Evolutionary conservation across 1,140 invertebrate genomes (phyloP), one percentile per base, ranked within the genome.

Genomic region (Melanaphis sacchari): DNA sequence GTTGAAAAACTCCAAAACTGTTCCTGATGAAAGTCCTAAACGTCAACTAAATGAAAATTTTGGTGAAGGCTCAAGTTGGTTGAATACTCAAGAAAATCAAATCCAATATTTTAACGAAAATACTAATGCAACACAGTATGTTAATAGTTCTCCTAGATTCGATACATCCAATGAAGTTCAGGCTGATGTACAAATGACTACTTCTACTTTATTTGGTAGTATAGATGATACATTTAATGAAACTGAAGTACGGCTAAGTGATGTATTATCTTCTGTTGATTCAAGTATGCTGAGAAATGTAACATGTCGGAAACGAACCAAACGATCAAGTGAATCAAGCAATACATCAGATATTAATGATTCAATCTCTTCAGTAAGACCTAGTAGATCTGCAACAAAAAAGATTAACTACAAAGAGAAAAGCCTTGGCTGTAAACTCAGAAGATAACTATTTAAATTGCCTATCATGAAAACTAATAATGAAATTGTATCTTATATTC

Each of bases 1-100:
- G 36, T 93, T 85, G 21, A 93, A 93, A 84, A 85, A 85, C 26
- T 93, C 91, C 5, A 93, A 93, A 85, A 2, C 81, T 18, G 91
- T 93, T 52, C 7, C 31, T 40, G 41, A 84, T 93, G 36, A 52
- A 59, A 84, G 36, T 40, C 36, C 43, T 40, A 85, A 85, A 31
- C 49, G 8, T 54, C 91, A 18, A n/a, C 5, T 31, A 66, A 41
- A 90, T 93, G 36, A 52, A 7, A 85, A 21, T 52, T 31, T 82
- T 31, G 38, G 36, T 26, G 91, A 93, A 52, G 46, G 38, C 22
- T 46, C 46, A 31, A 54, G 66, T 54, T 85, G 81, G 81, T 84
- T 93, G 31, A 18, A 52, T 82, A 46, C 15, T 18, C 66, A 46
- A 76, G 59, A 81, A 46, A 52, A 81, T 26, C 22, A 82, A 82